phyloP scores from a whole-genome alignment of 2,888 invertebrate species.

The Papilio demoleus region DNA sequence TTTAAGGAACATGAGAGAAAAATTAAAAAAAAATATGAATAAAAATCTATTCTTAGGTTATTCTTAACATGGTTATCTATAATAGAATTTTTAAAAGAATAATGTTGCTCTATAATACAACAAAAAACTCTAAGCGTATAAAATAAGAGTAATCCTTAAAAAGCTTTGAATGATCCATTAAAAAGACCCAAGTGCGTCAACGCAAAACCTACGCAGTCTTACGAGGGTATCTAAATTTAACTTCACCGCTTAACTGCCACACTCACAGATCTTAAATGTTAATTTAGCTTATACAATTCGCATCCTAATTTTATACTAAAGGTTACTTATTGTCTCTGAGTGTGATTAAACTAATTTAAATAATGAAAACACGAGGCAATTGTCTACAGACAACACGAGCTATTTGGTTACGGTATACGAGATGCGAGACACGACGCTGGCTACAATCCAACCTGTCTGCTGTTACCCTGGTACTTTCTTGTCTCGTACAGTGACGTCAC shows the following conservation, averaged over 20 bases:
- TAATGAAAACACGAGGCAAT: slow-evolving; percentile 58
- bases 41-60: no score
- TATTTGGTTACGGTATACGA: slow-evolving; percentile 35
- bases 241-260: slow-evolving; percentile 4
- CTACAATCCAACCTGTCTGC: slow-evolving; percentile 37
- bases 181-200: slow-evolving; percentile 20
- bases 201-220: not conserved
- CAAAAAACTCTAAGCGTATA: not conserved
- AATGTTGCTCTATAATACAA: no score
- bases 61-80: not conserved
- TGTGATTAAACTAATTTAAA: slow-evolving; percentile 46
- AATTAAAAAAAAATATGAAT: not conserved
- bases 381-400: slow-evolving; percentile 44
- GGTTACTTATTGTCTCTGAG: not conserved
- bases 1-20: no score
- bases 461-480: slow-evolving; percentile 17
- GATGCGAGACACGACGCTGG: slow-evolving; percentile 37
- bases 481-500: slow-evolving; percentile 30
- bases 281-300: not conserved
- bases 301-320: not conserved
- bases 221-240: slow-evolving; percentile 16
- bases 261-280: not conserved
- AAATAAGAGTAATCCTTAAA: slow-evolving; percentile 8
- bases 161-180: slow-evolving; percentile 7
- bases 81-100: not conserved